These are phyloP conservation scores for Calcarius ornatus DNA, from an alignment of 2,113 vertebrate genomes.

Conservation along the genomic window DNA sequence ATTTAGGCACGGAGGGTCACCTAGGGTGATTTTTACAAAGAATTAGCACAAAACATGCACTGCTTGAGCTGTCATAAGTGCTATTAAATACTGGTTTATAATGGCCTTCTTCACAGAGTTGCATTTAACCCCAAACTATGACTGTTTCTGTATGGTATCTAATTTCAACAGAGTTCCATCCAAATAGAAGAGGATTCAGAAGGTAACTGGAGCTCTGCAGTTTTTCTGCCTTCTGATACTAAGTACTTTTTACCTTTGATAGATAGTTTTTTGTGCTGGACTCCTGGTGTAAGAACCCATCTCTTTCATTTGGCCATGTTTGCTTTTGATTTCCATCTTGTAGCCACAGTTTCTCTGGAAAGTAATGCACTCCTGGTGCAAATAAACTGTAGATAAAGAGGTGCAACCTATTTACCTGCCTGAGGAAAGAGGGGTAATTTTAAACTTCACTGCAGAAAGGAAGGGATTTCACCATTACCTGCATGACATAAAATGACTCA, in stretches of 20 bases:
- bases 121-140: neutral
- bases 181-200: neutral
- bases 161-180: neutral
- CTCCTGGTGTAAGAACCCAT: neutral
- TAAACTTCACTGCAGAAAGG: neutral
- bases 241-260: neutral
- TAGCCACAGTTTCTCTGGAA: neutral
- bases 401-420: neutral
- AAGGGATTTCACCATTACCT: neutral
- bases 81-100: neutral
- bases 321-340: neutral
- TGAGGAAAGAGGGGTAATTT: neutral
- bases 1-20: neutral
- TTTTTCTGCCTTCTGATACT: neutral
- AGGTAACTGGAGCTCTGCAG: neutral
- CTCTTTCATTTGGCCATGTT: neutral
- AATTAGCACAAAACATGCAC: neutral
- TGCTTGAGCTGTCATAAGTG: neutral
- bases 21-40: neutral
- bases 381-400: constrained; percentile 21
- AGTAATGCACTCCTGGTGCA: constrained; percentile 15
- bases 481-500: neutral
- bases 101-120: neutral
- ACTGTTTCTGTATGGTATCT: neutral
- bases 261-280: neutral